Percentiles rank a stretch among this genome's conserved stretches.
These are phyloP conservation scores for Colistium nudipinnis DNA, from an alignment of 2,113 vertebrate species.

Conservation along the genomic window DNA sequence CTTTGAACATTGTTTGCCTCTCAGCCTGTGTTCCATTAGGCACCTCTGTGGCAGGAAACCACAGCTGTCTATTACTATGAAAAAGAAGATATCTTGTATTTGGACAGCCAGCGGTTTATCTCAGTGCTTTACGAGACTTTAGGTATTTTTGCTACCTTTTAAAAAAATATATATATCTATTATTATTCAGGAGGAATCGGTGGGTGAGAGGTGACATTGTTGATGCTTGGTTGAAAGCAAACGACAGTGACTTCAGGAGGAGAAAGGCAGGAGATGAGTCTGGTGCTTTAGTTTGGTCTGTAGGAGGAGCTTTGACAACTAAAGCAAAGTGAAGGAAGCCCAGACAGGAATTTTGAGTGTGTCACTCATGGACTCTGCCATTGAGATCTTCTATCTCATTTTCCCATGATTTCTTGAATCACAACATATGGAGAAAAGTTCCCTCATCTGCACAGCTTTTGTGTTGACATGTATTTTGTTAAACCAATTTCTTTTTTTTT, in stretches of 20 bases:
- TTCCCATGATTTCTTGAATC: background rate
- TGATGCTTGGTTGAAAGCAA: background rate
- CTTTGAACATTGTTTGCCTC: constrained; percentile 22
- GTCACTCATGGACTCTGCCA: background rate
- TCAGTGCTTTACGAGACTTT: too few relatives aligned
- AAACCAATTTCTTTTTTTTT: background rate
- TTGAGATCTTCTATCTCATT: background rate
- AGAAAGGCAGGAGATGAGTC: background rate
- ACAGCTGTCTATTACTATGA: background rate
- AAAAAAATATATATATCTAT: too few relatives aligned
- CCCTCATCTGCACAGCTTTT: constrained; percentile 3
- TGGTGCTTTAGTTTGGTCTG: constrained; percentile 66
- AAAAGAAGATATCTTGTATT: constrained; percentile 12
- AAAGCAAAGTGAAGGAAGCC: constrained; percentile 50
- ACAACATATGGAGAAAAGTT: background rate
- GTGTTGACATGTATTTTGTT: background rate
- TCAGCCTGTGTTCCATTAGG: constrained; percentile 19
- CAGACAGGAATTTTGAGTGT: constrained; percentile 6
- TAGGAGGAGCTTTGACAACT: constrained; percentile 74
- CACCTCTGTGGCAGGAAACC: constrained; percentile 15
- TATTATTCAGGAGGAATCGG: background rate
- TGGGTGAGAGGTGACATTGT: background rate
- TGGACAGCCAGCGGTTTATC: too few relatives aligned
- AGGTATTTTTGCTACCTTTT: too few relatives aligned
- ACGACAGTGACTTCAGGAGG: background rate